A percentile compares a stretch with the other conserved stretches of the same genome.
Conservation (phyloP, 2,888 invertebrate genomes). For the Hyles lineata region DNA sequence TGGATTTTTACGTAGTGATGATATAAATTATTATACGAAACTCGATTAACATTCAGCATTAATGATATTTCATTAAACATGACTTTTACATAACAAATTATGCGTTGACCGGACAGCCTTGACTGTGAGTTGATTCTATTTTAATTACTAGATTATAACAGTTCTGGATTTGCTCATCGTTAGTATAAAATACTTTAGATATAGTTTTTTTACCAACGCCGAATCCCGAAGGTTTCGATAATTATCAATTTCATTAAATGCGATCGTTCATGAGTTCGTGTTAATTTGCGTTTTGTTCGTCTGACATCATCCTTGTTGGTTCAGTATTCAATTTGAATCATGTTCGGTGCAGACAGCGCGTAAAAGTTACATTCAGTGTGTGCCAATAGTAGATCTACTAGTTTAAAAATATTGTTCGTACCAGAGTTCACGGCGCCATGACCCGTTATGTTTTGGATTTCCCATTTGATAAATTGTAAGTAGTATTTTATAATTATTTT, state of each 20-base stretch:
- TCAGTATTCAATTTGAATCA: slow-evolving; percentile 69
- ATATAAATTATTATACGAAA: not conserved
- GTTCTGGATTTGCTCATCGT: not conserved
- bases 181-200: not conserved
- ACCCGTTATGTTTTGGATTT: slow-evolving; percentile 52
- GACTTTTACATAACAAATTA: not conserved
- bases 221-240: slow-evolving; percentile 47
- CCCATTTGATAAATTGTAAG: slow-evolving; percentile 55
- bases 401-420: slow-evolving; percentile 10
- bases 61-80: not conserved
- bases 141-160: not conserved
- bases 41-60: not conserved
- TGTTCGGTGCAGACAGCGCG: slow-evolving; percentile 51
- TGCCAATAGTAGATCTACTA: slow-evolving; percentile 23
- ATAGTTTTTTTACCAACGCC: slow-evolving; percentile 16
- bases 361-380: slow-evolving; percentile 56
- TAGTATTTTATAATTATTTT: slow-evolving; percentile 33
- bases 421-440: slow-evolving; percentile 45
- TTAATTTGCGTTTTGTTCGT: slow-evolving; percentile 62
- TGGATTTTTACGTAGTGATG: not conserved
- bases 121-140: not conserved
- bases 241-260: slow-evolving; percentile 57
- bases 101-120: not conserved
- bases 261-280: slow-evolving; percentile 51
- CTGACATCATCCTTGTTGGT: slow-evolving; percentile 68